Evolutionary conservation across 1,140 invertebrate species (phyloP), one percentile per base, ranked within the genome.

Genomic region (Zaprionus nigranus): DNA sequence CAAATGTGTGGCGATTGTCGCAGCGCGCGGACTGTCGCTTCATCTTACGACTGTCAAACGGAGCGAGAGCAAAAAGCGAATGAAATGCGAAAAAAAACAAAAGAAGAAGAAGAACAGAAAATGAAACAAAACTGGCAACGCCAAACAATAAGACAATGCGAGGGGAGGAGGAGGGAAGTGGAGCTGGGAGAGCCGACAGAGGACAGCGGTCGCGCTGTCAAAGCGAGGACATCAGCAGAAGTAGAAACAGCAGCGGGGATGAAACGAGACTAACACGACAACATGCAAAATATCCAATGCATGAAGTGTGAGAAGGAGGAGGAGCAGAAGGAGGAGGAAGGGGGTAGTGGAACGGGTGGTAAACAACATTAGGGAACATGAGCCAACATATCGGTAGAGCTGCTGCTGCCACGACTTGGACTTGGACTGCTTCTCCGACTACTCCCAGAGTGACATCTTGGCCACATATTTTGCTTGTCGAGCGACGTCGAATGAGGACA

Each of bases 401-500:
- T 38, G 40, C 30, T 38, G 40, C 22, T 46, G 60, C 64, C 30
- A 30, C 28, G 49, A 58, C 65, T 74, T 51, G 61, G 46, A 69
- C 70, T 64, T 30, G 22, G 28, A 54, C 64, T 36, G 24, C 36
- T 43, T 30, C 40, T 60, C 53, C n/a, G 20, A 36, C 28, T 66
- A 67, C 61, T 46, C 61, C 38, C 46, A 49, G 43, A 66, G 43
- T 90, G 85, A 90, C 81, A 85, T 90, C 86, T 91, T 90, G 86
- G 86, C 86, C 86, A 90, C 86, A 90, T 90, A 90, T 90, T 90
- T 90, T 90, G 87, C 86, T 90, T 90, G 86, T 90, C 86, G 86
- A 72, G 78, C 75, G 75, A 73, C 69, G 51, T 63, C 77, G 77
- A 81, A 75, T 79, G 67, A 80, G 84, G 81, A 90, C 81, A 88